Evolutionary conservation across 2,797 vertebrate species (phyloP).

Genomic region (Artibeus jamaicensis): DNA sequence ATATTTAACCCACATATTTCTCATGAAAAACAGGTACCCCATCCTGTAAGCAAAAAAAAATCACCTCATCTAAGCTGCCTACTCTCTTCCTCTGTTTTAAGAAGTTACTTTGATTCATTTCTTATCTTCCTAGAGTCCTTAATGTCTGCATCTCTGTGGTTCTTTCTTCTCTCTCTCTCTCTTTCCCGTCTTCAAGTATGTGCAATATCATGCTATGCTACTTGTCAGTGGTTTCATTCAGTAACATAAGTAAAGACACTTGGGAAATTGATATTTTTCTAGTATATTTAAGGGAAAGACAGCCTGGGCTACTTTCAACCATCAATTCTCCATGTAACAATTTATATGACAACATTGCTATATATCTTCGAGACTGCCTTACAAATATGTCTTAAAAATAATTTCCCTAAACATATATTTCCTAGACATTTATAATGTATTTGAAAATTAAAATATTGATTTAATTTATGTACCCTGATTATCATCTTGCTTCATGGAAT

Average conservation of each 20-base stretch:
- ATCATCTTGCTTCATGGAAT: conserved; percentile 66
- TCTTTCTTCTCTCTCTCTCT: neutral
- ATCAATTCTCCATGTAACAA: conserved; percentile 51
- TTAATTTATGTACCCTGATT: conserved; percentile 69
- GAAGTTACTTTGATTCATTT: neutral
- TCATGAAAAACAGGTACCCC: neutral
- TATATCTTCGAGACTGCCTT: conserved; percentile 53
- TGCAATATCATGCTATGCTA: neutral
- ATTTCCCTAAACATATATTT: conserved; percentile 70
- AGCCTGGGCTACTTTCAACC: conserved; percentile 9
- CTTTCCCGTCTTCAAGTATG: neutral
- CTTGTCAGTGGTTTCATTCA: conserved; percentile 4
- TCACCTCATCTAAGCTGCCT: neutral
- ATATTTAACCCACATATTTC: neutral
- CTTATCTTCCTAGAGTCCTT: neutral
- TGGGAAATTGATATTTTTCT: conserved; percentile 24
- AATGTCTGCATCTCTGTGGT: neutral
- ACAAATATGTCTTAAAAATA: conserved; percentile 67
- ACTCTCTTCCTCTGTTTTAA: neutral
- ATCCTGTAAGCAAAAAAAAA: neutral
- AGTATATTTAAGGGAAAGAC: conserved; percentile 42
- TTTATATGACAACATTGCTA: conserved; percentile 51
- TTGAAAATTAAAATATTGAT: conserved; percentile 80
- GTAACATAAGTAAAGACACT: neutral
- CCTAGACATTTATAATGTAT: conserved; percentile 62